Base-by-base conservation (phyloP, 30 jellyfish, hydroid and myxozoan genomes). In the Turritopsis rubra region DNA sequence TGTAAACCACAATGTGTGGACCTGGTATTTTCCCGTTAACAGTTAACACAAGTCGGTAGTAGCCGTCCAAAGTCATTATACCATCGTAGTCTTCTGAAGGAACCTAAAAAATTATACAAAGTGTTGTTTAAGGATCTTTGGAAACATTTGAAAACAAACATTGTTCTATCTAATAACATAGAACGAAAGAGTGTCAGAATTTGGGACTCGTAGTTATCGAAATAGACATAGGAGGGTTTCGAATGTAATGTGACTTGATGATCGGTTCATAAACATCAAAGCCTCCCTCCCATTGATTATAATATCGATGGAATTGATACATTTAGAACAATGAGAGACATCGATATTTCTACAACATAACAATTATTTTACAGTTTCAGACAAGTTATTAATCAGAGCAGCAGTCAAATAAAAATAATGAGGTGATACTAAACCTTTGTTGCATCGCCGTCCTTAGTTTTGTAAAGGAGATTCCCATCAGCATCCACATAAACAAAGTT, bases 11-110 rank as follows among this genome's bases (percentile, higher is more conserved):
- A 20, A 85, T 29, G 27, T 54, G 72, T 78, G 91, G 91, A 3
- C 90, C 91, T 16, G 91, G 91, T n/a, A 85, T 28, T 52, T 90
- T 76, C 1, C 72, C 91, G 25, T 85, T 85, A 22, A 76, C 71
- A 1, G 89, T 66, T 21, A 66, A n/a, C 54, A 85, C 91, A 86
- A 85, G 52, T 27, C 91, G 41, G 24, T 52, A 27, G 16, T 23
- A 23, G 16, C 91, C 91, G 30, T 85, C 91, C 72, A 52, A 52
- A 18, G 84, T 65, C 20, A 85, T 77, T 18, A 85, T 89, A 19
- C 75, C 79, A 22, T 73, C 80, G 28, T 28, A 26, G 19, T 88
- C 83, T 13, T 71, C 81, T 4, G 16, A 3, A 23, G 80, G 60
- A 41, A 41, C 13, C 60, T 41, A 41, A 41, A 41, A 3, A 13